phyloP scores from a whole-genome alignment of 2,113 vertebrate genomes.

The Xyliphius kryptos region DNA sequence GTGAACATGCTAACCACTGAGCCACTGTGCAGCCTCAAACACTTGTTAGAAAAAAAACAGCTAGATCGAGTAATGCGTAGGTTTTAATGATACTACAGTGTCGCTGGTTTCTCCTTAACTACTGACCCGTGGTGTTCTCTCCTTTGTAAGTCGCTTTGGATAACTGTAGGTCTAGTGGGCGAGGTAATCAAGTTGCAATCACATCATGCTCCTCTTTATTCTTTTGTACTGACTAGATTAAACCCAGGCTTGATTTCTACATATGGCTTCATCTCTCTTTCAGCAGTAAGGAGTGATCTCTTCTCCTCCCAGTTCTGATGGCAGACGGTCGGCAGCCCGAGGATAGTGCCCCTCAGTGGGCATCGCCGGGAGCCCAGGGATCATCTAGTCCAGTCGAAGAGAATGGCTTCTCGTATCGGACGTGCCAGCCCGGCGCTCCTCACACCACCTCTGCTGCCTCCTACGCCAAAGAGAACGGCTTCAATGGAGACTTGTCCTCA shows the following conservation, averaged over 20 bases:
- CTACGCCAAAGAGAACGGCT: conserved; percentile 86
- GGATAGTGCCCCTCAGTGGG: conserved; percentile 82
- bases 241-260: background rate
- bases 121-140: too few relatives aligned
- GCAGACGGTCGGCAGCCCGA: conserved; percentile 90
- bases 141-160: too few relatives aligned
- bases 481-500: conserved; percentile 83
- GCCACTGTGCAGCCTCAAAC: too few relatives aligned
- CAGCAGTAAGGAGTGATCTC: conserved; percentile 40
- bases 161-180: too few relatives aligned
- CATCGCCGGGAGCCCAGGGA: conserved; percentile 77
- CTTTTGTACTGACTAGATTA: too few relatives aligned
- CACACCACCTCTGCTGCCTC: conserved; percentile 58
- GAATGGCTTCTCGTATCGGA: conserved; percentile 85
- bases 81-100: too few relatives aligned
- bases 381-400: conserved; percentile 68
- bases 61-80: too few relatives aligned
- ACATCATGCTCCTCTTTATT: too few relatives aligned
- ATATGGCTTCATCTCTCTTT: background rate
- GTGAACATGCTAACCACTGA: too few relatives aligned
- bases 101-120: too few relatives aligned
- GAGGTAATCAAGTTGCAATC: too few relatives aligned
- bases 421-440: conserved; percentile 65
- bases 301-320: conserved; percentile 65
- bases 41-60: too few relatives aligned